Base-by-base conservation (phyloP, 2,888 invertebrate species). In the Calliopum simillimum region DNA sequence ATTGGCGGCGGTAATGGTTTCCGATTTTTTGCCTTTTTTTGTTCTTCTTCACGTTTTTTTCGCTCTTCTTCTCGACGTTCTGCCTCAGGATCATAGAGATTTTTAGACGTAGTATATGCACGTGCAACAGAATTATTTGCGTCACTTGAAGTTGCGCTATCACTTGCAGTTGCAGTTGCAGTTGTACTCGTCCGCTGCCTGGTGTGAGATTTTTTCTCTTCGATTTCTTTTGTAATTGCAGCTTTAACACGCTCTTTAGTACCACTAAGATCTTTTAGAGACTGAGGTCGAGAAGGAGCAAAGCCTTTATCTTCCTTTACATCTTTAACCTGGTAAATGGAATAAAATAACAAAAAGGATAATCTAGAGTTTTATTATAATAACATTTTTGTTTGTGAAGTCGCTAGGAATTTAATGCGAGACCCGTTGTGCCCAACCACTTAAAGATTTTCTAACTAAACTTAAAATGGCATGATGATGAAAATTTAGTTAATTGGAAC, bases 211-310 rank as follows among this genome's bases (percentile, higher is more conserved):
- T 89, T 88, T 56, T 93, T 93, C 77, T 94, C 94, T 76, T 92
- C 91, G 79, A 91, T 91, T 78, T 92, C 92, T 66, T 88, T 88
- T 63, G 89, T 88, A 14, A 95, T 86, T 1, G 95, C 94, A 74
- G 93, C 92, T 82, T 89, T 92, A 0, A 95, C 94, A 75, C 94
- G 88, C 78, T 94, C 91, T 80, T 91, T 90, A 2, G 91, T 92
- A 16, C 89, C 89, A 71, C 87, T 88, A 19, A 86, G 76, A 77
- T 86, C 85, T 3, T 79, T 79, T 49, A 79, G 70, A 0, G 84
- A 80, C 47, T 81, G 79, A 3, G 86, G 86, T 0, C 88, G 86
- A 72, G 83, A 85, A 5, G 88, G 84, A 33, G 90, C 88, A 81
- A 93, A 93, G 75, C 92, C 91, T 1, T 93, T 92, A 76, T 93